phyloP scores from a whole-genome alignment of 2,888 invertebrate genomes.

The Lordiphosa fenestrarum region DNA sequence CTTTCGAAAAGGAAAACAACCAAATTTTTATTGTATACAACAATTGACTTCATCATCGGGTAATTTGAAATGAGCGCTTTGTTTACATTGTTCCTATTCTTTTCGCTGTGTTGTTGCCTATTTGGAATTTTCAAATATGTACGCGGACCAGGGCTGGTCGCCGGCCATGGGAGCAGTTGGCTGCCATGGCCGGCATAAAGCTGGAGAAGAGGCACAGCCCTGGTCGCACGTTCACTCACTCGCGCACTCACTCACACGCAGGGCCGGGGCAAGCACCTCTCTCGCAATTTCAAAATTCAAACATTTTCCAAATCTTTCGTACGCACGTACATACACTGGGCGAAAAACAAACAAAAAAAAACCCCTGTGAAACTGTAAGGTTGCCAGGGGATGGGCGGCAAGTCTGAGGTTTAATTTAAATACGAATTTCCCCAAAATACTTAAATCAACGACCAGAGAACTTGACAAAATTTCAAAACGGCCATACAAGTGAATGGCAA shows the following conservation, averaged over 20 bases:
- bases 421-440: too few species aligned
- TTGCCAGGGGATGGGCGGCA: too few species aligned
- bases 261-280: slow-evolving; percentile 18
- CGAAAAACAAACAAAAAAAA: too few species aligned
- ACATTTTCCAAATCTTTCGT: slow-evolving; percentile 22
- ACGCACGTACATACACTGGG: not conserved
- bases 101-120: slow-evolving; percentile 37
- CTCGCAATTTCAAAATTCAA: slow-evolving; percentile 27
- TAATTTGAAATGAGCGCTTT: slow-evolving; percentile 74
- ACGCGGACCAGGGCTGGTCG: slow-evolving; percentile 34
- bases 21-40: slow-evolving; percentile 64
- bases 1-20: slow-evolving; percentile 39
- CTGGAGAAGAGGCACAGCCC: not conserved
- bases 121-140: slow-evolving; percentile 47
- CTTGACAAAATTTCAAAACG: too few species aligned
- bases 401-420: too few species aligned
- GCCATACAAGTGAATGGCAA: too few species aligned
- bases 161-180: not conserved
- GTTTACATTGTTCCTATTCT: slow-evolving; percentile 74
- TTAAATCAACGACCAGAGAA: too few species aligned
- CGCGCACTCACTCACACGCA: not conserved
- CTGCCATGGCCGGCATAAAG: not conserved
- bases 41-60: slow-evolving; percentile 75
- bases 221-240: not conserved
- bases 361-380: too few species aligned